A percentile compares a stretch with the other conserved stretches of the same genome.
Evolutionary conservation across 2,797 vertebrate species (phyloP).

Genomic region (Peromyscus attwateri): DNA sequence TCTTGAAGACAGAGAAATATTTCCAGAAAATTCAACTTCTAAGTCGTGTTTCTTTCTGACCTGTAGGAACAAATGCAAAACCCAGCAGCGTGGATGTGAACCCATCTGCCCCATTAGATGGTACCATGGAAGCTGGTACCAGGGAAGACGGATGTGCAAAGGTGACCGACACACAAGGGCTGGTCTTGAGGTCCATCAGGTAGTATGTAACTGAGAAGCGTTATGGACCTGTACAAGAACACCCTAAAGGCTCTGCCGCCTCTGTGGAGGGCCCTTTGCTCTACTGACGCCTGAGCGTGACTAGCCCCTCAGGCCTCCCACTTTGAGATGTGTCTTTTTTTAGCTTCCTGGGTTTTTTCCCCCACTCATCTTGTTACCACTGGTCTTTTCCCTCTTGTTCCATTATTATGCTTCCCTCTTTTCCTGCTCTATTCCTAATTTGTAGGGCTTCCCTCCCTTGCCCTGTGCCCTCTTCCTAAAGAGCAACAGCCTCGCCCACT

Average conservation of each 20-base stretch:
- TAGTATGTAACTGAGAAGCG: background rate
- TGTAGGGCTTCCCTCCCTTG: background rate
- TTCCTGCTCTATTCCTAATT: background rate
- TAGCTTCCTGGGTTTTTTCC: background rate
- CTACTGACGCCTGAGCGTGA: background rate
- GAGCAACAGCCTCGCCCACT: background rate
- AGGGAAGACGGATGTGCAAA: background rate
- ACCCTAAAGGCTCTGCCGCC: too few species aligned
- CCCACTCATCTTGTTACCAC: too few species aligned
- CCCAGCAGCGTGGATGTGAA: background rate
- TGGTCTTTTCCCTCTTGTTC: background rate
- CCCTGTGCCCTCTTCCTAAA: background rate
- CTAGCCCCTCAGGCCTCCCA: too few species aligned
- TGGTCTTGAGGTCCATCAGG: accelerated
- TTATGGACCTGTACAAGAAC: background rate
- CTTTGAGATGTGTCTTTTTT: background rate
- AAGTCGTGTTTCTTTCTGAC: background rate
- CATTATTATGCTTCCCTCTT: background rate
- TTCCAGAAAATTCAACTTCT: constrained; percentile 51
- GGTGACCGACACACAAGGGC: background rate
- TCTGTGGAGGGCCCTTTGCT: background rate
- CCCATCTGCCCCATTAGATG: background rate
- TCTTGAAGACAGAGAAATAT: constrained; percentile 14
- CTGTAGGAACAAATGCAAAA: background rate
- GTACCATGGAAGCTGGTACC: too few species aligned